Base-by-base conservation (phyloP, 2,888 invertebrate genomes). In the Cryptophagus acutangulus region DNA sequence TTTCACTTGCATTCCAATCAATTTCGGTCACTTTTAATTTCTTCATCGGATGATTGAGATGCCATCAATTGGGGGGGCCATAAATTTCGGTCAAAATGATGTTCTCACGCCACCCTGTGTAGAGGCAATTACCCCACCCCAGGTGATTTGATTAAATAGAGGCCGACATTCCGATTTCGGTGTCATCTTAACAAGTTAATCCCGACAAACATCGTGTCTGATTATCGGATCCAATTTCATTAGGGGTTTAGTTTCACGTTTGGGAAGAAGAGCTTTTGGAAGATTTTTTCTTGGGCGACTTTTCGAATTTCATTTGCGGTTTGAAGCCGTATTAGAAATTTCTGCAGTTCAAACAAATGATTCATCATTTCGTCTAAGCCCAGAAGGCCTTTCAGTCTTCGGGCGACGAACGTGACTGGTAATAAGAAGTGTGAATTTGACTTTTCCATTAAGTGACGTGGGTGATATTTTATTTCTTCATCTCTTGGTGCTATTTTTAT, bases 61-160 rank as follows among this genome's bases (percentile, higher is more conserved):
- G 38, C 49, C 51, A 52, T 55, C 53, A 55, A 54, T 55, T 54
- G 52, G 51, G 42, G 46, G 47, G 48, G 45, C n/a, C 24, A n/a
- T 40, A 49, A 47, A 48, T 50, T 43, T 44, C 50, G 48, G 45
- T n/a, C 46, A 15, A 12, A 13, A 16, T 31, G 49, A 46, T 54
- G 49, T 55, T 54, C 55, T 55, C 53, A 55, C 55, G 55, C 53
- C 53, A 46, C 51, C 48, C 52, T 48, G 52, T 52, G 55, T 50
- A 49, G 45, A 46, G n/a, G 51, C 53, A 55, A 55, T 55, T 55
- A 54, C 53, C n/a, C n/a, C 55, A 51, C 55, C 55, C 55, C 31
- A 36, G 49, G 51, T 46, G 49, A 54, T 55, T 53, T 49, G 48
- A 55, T 52, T 52, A 51, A 42, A 42, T 45, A 45, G 41, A 13